Percentiles rank a stretch among this genome's conserved stretches.
Evolutionary conservation across 1,140 invertebrate genomes (phyloP).

Genomic region (Eurosta solidaginis): DNA sequence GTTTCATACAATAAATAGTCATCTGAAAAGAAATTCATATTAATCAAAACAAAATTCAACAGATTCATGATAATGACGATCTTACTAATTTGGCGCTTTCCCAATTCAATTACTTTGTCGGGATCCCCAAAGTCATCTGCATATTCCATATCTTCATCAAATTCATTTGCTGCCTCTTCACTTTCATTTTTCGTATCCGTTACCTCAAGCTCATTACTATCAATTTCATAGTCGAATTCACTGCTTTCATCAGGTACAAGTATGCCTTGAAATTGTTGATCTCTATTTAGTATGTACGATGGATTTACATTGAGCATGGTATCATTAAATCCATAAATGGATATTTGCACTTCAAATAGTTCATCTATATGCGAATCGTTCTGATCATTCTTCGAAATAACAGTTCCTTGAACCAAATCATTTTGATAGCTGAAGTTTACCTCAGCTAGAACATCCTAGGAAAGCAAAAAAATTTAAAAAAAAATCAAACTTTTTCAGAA

Average conservation of each 20-base stretch:
- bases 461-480: background rate
- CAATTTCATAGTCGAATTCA: constrained; percentile 7
- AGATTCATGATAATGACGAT: background rate
- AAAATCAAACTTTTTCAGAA: background rate
- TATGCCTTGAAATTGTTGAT: constrained; percentile 43
- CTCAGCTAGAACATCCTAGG: constrained; percentile 49
- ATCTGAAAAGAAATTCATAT: constrained; percentile 33
- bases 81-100: constrained; percentile 45
- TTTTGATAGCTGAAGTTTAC: constrained; percentile 51
- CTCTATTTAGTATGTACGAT: constrained; percentile 41
- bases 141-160: constrained; percentile 16
- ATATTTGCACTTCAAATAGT: constrained; percentile 47
- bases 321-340: constrained; percentile 47
- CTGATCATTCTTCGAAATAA: constrained; percentile 26
- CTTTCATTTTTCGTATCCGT: constrained; percentile 24
- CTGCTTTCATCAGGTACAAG: constrained; percentile 32
- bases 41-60: background rate
- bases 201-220: background rate
- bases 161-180: background rate
- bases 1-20: constrained; percentile 46
- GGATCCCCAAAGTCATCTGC: background rate
- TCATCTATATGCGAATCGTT: constrained; percentile 15
- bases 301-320: constrained; percentile 38
- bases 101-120: constrained; percentile 49
- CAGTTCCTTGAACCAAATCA: constrained; percentile 42